A percentile compares a stretch with the other conserved stretches of the same genome.
Conservation (phyloP, 1,140 invertebrate species). For the Anthonomus grandis region DNA sequence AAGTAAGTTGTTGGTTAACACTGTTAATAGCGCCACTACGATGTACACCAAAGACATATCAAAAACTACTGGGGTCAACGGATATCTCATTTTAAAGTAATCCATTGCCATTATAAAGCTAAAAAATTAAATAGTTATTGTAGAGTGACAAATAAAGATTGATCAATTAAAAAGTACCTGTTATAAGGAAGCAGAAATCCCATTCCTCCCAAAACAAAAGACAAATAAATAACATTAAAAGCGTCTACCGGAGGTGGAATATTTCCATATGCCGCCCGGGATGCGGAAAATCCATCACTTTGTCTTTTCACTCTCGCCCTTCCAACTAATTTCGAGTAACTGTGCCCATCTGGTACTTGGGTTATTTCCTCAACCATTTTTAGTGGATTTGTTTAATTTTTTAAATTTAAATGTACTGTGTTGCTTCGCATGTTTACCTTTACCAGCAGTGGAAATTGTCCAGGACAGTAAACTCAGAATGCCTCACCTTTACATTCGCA, state of each 20-base stretch:
- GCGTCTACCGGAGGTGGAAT: conserved; percentile 69
- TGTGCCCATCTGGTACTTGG: conserved; percentile 34
- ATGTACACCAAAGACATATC: conserved; percentile 92
- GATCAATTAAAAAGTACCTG: conserved; percentile 55
- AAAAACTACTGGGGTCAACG: conserved; percentile 80
- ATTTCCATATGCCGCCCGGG: conserved; percentile 54
- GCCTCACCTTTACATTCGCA: no score
- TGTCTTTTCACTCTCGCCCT: conserved; percentile 54
- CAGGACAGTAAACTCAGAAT: no score
- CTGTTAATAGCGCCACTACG: conserved; percentile 78
- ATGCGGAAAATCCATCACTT: conserved; percentile 41
- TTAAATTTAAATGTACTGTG: neutral
- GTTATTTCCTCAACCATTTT: conserved; percentile 32
- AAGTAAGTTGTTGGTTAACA: conserved; percentile 80
- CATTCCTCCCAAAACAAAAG: conserved; percentile 79
- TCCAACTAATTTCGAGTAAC: conserved; percentile 50
- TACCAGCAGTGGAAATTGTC: no score
- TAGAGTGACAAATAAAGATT: neutral
- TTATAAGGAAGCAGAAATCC: conserved; percentile 90
- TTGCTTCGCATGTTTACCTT: neutral
- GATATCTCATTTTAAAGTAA: conserved; percentile 82
- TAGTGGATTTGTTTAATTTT: conserved; percentile 5
- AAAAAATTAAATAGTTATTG: conserved; percentile 37
- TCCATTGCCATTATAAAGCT: conserved; percentile 89
- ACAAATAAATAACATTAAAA: conserved; percentile 74